phyloP scores from a whole-genome alignment of 2,888 invertebrate genomes.

The Graphium colonna region DNA sequence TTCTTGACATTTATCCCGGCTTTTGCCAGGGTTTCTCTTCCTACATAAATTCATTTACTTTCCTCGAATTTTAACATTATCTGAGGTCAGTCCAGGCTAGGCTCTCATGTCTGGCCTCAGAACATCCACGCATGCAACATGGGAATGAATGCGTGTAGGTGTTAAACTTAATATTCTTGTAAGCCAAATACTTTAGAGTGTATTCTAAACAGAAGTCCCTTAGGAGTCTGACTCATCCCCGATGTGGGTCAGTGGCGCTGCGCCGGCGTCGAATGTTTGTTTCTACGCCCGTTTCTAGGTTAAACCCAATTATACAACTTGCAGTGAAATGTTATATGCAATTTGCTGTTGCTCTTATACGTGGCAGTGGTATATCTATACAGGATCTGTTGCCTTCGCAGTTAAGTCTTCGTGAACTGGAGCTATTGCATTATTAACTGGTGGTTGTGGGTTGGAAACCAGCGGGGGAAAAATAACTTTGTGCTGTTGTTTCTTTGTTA shows the following conservation, averaged over 20 bases:
- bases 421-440: too few species aligned
- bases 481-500: too few species aligned
- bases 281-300: conserved; percentile 34
- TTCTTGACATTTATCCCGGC: too few species aligned
- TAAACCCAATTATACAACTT: conserved; percentile 25
- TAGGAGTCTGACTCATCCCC: conserved; percentile 31
- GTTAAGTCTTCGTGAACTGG: background rate
- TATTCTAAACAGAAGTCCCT: conserved; percentile 14
- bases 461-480: too few species aligned
- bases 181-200: background rate
- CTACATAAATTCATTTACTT: background rate
- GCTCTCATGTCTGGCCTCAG: too few species aligned
- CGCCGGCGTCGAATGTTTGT: conserved; percentile 25
- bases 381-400: background rate
- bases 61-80: background rate
- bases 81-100: too few species aligned
- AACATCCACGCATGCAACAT: too few species aligned
- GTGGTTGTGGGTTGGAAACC: too few species aligned
- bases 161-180: background rate
- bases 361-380: background rate
- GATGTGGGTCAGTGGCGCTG: conserved; percentile 37
- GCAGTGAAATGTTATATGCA: too few species aligned
- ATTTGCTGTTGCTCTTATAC: too few species aligned
- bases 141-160: background rate
- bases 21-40: too few species aligned